Evolutionary conservation across 2,797 vertebrate species (phyloP), one percentile per base, ranked within the genome.

Genomic region (Amniataba percoides): DNA sequence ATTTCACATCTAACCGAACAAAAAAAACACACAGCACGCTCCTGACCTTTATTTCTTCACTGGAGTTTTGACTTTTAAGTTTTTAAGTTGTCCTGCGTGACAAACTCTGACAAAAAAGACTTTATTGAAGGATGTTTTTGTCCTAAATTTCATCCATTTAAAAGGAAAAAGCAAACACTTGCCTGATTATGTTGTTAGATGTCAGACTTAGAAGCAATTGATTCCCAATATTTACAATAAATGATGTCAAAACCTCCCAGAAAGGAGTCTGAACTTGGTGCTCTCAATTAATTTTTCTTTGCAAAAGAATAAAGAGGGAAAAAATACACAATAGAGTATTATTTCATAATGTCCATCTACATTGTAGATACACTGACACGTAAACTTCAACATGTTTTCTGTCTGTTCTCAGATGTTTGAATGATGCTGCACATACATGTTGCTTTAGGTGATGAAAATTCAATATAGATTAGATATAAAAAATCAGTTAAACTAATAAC

Each of bases 1-100:
- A 31, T 62, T 71, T 77, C 10, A 56, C 74, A 62, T 40, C 36
- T 78, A 2, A 31, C 3, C 3, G 5, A 31, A 31, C 3, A 31
- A 31, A 31, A 31, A 31, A 36, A 36, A 53, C 9, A 48, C 70
- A 71, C 61, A 5, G 34, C 48, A 18, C 1, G 3, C 34, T 42
- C 61, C 51, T 59, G 85, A 82, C 82, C 82, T 87, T 85, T 56
- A 40, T 9, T 57, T 46, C 65, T 67, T n/a, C 0, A 5, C 48
- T 12, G 64, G 25, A 71, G 53, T 75, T 61, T 40, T 0, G 59
- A 43, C 45, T 34, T 74, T 27, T 36, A 7, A 36, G 3, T 36
- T 36, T 31, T 31, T 4, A 42, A 36, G 46, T 48, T 45, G 51
- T 10, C 23, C 52, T 27, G 16, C 27, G 19, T 31, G 53, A 66